Base-by-base conservation (phyloP, 2,888 invertebrate genomes). In the Mactromeris polynyma region DNA sequence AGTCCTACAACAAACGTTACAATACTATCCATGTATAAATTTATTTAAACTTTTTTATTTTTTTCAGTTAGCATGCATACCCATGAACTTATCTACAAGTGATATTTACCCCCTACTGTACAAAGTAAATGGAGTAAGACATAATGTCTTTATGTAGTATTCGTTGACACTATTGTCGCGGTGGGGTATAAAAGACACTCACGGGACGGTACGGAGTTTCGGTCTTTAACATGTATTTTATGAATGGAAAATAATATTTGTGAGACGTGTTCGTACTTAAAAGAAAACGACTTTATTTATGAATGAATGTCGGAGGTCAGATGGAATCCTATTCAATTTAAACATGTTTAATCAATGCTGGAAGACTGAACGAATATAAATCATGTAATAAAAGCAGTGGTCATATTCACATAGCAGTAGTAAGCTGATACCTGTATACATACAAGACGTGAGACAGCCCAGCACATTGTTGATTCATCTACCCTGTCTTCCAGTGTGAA, bases 271-370 rank as follows among this genome's bases (percentile, higher is more conserved):
- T 73, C 36, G 73, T 73, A 33, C 17, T 73, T 33, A 19, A 33
- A 19, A 73, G 73, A 36, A 26, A 73, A 73, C 36, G 33, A 73
- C 36, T 73, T 73, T 36, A 73, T 73, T 73, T 73, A 73, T 73
- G 36, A 73, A 73, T 73, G 73, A 36, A 73, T 14, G 73, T 19
- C 73, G 19, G 58, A 73, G 19, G 19, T 73, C 11, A 33, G 19
- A 73, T 26, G 31, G 73, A 2, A 9, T 73, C 33, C 36, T 0
- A 36, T 73, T 73, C 33, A 73, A 33, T 36, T 36, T 36, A 36
- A 36, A 33, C 36, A 36, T 19, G 19, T 73, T 73, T 69, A n/a
- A 36, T 73, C 14, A 73, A 73, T 73, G 26, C 33, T 36, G 19
- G 58, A 9, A 26, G 26, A 9, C 6, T 58, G 26, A 64, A 26